These are phyloP conservation scores for Hypselothyrea guttata DNA, from an alignment of 2,888 invertebrate species.

Conservation along the genomic window DNA sequence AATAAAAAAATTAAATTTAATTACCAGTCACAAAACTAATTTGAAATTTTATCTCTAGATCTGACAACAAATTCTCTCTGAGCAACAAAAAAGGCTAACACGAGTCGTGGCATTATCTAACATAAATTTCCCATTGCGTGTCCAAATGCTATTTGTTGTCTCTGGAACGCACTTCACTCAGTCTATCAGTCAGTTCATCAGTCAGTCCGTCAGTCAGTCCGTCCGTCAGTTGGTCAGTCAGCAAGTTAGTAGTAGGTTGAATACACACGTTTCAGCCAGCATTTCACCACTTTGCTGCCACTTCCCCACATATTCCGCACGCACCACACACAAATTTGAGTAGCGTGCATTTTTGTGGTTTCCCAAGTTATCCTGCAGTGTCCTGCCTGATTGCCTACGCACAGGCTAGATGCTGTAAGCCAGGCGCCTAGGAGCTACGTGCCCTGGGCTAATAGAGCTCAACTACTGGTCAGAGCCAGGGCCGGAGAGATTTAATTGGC, in stretches of 20 bases:
- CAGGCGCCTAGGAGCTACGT: slow-evolving; percentile 47
- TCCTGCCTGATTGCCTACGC: slow-evolving; percentile 39
- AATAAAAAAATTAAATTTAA: slow-evolving; percentile 75
- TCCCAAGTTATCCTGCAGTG: slow-evolving; percentile 46
- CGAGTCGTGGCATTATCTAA: slow-evolving; percentile 61
- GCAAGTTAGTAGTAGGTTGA: slow-evolving; percentile 34
- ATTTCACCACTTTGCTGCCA: slow-evolving; percentile 67
- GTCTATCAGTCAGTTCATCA: slow-evolving; percentile 19
- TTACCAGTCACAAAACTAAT: slow-evolving; percentile 75
- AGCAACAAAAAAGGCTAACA: slow-evolving; percentile 6
- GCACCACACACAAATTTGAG: slow-evolving; percentile 25
- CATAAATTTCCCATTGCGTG: slow-evolving; percentile 77
- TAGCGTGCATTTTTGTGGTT: slow-evolving; percentile 51
- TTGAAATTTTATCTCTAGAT: slow-evolving; percentile 71
- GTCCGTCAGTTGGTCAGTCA: slow-evolving; percentile 41
- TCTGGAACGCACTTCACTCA: slow-evolving; percentile 44
- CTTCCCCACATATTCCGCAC: slow-evolving; percentile 52
- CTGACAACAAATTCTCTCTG: slow-evolving; percentile 36
- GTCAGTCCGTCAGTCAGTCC: slow-evolving; percentile 19
- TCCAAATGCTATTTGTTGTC: slow-evolving; percentile 69
- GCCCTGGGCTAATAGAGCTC: slow-evolving; percentile 49
- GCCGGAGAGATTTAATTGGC: slow-evolving; percentile 22
- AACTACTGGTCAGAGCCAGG: slow-evolving; percentile 2
- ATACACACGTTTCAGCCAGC: slow-evolving; percentile 48
- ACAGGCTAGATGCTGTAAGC: slow-evolving; percentile 4